A percentile compares a stretch with the other conserved stretches of the same genome.
Conservation (phyloP, 2,113 vertebrate species). For the Tetrao urogallus region DNA sequence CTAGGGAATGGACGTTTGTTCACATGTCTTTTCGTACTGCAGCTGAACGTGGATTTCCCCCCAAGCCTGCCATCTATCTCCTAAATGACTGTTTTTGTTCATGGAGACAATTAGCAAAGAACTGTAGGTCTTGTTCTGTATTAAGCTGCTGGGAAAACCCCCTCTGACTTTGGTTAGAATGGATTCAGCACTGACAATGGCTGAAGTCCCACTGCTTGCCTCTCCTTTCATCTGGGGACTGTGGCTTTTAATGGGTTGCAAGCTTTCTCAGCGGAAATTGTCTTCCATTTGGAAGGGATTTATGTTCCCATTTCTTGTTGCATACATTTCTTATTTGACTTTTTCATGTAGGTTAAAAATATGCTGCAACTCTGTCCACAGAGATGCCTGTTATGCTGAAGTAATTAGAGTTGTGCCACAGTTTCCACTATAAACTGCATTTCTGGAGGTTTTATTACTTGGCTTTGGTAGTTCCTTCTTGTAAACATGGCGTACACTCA, state of each 20-base stretch:
- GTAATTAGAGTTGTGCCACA: slow-evolving; percentile 50
- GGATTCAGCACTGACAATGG: not conserved
- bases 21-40: not conserved
- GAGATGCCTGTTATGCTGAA: not conserved
- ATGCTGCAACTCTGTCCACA: not conserved
- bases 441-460: slow-evolving; percentile 36
- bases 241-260: not conserved
- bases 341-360: slow-evolving; percentile 39
- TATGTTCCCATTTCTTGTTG: slow-evolving; percentile 50
- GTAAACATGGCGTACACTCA: slow-evolving; percentile 33
- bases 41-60: not conserved
- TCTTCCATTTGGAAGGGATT: slow-evolving; percentile 31
- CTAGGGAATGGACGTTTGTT: not conserved
- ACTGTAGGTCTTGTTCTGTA: not conserved
- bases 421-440: slow-evolving; percentile 47
- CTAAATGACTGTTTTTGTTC: not conserved
- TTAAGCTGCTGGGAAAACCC: not conserved
- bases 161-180: not conserved
- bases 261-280: not conserved
- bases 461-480: slow-evolving; percentile 20
- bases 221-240: not conserved
- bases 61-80: not conserved
- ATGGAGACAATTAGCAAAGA: not conserved
- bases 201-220: not conserved
- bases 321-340: slow-evolving; percentile 40